Percentiles rank a stretch among this genome's conserved stretches.
These are phyloP conservation scores for Hippasteria phrygiana DNA, from an alignment of 53 echinoderm and acorn worm species.

Conservation along the genomic window DNA sequence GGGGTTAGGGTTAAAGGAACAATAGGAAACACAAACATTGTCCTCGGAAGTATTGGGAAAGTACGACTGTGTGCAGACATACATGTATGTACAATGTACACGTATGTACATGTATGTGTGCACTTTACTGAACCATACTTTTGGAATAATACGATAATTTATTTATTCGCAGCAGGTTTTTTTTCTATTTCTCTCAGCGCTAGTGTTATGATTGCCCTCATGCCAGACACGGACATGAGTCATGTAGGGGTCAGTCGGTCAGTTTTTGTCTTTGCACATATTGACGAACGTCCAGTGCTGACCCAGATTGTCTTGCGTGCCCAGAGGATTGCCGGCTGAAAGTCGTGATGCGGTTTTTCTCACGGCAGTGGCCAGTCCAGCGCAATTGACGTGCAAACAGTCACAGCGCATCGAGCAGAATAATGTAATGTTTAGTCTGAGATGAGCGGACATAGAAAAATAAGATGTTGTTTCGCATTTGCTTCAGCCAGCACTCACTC, in stretches of 20 bases:
- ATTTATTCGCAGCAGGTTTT: background rate
- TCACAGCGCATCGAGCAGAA: slow-evolving; percentile 21
- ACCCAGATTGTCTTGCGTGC: slow-evolving; percentile 29
- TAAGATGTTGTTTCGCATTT: background rate
- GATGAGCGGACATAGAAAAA: background rate
- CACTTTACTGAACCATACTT: no score
- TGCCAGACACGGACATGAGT: slow-evolving; percentile 39
- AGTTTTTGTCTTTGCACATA: slow-evolving; percentile 20
- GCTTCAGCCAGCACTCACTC: background rate
- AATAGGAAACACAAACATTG: no score
- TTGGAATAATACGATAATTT: no score
- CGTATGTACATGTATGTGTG: no score
- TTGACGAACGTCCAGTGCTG: slow-evolving; percentile 11
- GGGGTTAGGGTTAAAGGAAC: no score
- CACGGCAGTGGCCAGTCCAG: background rate
- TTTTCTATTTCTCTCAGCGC: background rate
- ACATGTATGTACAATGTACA: no score
- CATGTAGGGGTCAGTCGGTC: slow-evolving; percentile 46
- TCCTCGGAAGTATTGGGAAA: no score
- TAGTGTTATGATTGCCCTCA: slow-evolving; percentile 17
- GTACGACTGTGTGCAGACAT: no score
- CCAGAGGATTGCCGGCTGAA: background rate
- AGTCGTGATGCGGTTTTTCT: slow-evolving; percentile 19
- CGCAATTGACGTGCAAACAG: slow-evolving; percentile 10
- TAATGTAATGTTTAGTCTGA: slow-evolving; percentile 63